phyloP scores from a whole-genome alignment of 2,888 invertebrate species.

The Arctia plantaginis region DNA sequence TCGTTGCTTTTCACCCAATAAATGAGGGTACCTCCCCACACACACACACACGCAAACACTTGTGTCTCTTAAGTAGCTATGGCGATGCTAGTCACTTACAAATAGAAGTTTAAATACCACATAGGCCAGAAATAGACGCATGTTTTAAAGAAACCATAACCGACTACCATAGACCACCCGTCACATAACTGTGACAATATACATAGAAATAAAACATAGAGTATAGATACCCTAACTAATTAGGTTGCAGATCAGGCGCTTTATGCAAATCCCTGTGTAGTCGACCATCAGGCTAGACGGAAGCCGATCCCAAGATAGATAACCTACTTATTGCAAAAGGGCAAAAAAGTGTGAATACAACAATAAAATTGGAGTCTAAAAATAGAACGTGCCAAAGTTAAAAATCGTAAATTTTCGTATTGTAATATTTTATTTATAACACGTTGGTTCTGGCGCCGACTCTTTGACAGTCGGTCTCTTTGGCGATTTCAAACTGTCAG shows the following conservation, averaged over 20 bases:
- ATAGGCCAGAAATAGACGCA: not conserved
- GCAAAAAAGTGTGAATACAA: slow-evolving; percentile 37
- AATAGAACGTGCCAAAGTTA: slow-evolving; percentile 60
- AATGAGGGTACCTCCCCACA: no score
- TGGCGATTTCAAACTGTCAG: slow-evolving; percentile 82
- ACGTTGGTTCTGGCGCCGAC: slow-evolving; percentile 77
- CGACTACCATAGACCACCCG: slow-evolving; percentile 13
- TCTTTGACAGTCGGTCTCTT: slow-evolving; percentile 84
- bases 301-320: slow-evolving; percentile 28
- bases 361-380: slow-evolving; percentile 38
- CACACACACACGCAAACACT: no score
- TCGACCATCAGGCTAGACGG: slow-evolving; percentile 22
- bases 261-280: slow-evolving; percentile 20
- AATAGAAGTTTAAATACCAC: not conserved
- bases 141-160: not conserved
- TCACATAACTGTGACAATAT: slow-evolving; percentile 2
- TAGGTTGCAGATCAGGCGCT: slow-evolving; percentile 17
- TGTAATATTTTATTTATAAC: slow-evolving; percentile 77
- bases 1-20: no score
- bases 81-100: not conserved
- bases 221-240: slow-evolving; percentile 13
- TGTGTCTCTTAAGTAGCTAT: not conserved
- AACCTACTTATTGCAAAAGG: slow-evolving; percentile 20
- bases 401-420: slow-evolving; percentile 68
- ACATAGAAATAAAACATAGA: not conserved